Evolutionary conservation across 2,797 vertebrate genomes (phyloP), one percentile per base, ranked within the genome.

Genomic region (Bucorvus abyssinicus): DNA sequence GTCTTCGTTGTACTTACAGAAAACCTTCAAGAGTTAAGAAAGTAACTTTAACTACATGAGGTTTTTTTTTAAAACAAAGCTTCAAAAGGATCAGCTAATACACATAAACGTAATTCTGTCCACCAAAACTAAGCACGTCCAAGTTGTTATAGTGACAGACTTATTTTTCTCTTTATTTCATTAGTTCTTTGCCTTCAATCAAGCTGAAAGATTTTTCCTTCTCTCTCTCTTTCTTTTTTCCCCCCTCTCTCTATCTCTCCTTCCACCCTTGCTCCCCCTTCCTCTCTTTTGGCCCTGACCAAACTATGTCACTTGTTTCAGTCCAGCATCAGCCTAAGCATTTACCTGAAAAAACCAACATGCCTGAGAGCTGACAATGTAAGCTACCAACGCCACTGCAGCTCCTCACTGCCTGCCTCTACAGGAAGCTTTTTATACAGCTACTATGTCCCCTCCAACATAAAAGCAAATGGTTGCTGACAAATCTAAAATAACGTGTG

Each of bases 1-100:
- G 96, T 98, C 89, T 97, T 98, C 52, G 52, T 53, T 89, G 97
- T 84, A 83, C 97, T 98, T 47, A 99, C 91, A 56, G 78, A 96
- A 96, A 99, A 99, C 91, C 99, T 99, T 77, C 30, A 84, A 56
- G 94, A 90, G 40, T 64, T 86, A 87, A 92, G 70, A 61, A 53
- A 47, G 24, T 30, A 52, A 21, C 14, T 90, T 90, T 23, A 75
- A 34, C 85, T 84, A n/a, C 6, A 36, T 3, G 4, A 83, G 6
- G 29, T 2, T 5, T 55, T 73, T 59, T 65, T 32, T 68, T 32
- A 6, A 55, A 60, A 56, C 10, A 75, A 29, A 83, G 24, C 14
- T 61, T 73, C 32, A 40, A 79, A 83, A 74, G 10, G 10, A 95
- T 89, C 12, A 86, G 3, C 13, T 22, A 91, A 36, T 22, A 14